Percentiles rank a stretch among this genome's conserved stretches.
Evolutionary conservation across 2,113 vertebrate genomes (phyloP).

Genomic region (Alligator mississippiensis): DNA sequence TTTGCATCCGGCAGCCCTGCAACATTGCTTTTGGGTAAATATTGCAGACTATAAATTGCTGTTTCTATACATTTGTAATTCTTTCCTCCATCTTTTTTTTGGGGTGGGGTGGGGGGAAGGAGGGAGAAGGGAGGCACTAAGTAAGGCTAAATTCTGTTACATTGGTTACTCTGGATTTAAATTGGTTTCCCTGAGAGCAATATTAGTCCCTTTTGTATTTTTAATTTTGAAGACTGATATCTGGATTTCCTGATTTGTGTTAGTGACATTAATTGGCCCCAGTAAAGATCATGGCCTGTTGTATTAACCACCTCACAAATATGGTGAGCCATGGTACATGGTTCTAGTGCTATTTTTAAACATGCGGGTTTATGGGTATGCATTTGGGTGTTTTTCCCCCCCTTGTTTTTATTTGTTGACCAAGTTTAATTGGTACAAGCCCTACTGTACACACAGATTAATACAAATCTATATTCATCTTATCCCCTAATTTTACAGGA

Average conservation of each 20-base stretch:
- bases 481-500: not conserved
- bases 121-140: not conserved
- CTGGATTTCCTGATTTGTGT: not conserved
- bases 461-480: too few species aligned
- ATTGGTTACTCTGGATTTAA: not conserved
- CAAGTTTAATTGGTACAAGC: not conserved
- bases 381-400: too few species aligned
- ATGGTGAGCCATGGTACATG: not conserved
- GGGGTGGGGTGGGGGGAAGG: not conserved
- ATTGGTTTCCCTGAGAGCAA: not conserved
- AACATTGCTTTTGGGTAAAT: not conserved
- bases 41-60: accelerated
- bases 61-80: not conserved
- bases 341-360: not conserved
- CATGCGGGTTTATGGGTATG: not conserved
- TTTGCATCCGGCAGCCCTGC: not conserved
- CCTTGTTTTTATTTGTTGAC: not conserved
- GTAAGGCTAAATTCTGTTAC: not conserved
- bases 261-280: not conserved
- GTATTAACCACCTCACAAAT: not conserved
- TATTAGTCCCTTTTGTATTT: not conserved
- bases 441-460: not conserved
- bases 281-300: not conserved
- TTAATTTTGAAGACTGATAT: not conserved
- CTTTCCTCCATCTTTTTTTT: not conserved